Percentiles rank a stretch among this genome's conserved stretches.
These are phyloP conservation scores for Acanthaster planci DNA, from an alignment of 35 echinoderm and acorn worm species.

Conservation along the genomic window DNA sequence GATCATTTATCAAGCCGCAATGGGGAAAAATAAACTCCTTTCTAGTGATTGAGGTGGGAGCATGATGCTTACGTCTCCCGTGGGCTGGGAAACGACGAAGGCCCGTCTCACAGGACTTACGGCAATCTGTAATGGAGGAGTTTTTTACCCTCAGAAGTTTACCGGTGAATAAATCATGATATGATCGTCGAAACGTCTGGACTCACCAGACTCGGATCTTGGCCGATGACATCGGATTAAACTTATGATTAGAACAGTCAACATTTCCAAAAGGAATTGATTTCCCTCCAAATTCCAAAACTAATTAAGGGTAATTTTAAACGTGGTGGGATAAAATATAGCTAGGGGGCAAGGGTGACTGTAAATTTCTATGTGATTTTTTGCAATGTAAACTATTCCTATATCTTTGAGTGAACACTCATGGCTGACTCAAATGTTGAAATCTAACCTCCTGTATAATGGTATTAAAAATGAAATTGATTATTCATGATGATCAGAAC, in stretches of 20 bases:
- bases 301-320: too few species aligned
- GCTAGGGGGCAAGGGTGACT: too few species aligned
- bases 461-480: too few species aligned
- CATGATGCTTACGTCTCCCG: not conserved
- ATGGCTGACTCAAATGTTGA: too few species aligned
- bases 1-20: constrained; percentile 27
- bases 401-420: too few species aligned
- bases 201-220: too few species aligned
- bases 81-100: not conserved
- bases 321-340: too few species aligned
- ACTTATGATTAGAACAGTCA: constrained; percentile 23
- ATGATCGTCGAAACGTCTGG: constrained; percentile 21
- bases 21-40: constrained; percentile 20
- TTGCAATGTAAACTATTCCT: too few species aligned
- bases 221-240: not conserved
- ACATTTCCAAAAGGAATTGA: too few species aligned
- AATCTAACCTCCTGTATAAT: too few species aligned
- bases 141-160: not conserved
- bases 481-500: constrained; percentile 15
- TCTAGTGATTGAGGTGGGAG: not conserved
- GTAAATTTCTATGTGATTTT: too few species aligned
- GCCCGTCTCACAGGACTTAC: not conserved
- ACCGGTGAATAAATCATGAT: not conserved
- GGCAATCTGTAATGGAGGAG: not conserved
- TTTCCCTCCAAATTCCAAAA: too few species aligned